phyloP scores from a whole-genome alignment of 2,113 vertebrate genomes.

The Gallinago jamesoni region DNA sequence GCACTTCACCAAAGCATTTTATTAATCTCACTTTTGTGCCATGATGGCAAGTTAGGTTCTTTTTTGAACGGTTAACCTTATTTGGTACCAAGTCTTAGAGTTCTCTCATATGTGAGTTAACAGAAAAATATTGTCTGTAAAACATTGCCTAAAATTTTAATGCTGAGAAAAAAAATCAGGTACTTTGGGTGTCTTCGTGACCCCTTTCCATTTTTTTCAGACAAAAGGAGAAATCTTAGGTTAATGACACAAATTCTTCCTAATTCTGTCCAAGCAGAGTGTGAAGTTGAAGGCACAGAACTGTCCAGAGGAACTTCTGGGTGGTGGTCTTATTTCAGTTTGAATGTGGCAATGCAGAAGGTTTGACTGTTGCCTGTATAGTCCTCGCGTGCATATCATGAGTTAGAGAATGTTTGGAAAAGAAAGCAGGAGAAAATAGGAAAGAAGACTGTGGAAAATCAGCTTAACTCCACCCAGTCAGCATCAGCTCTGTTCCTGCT shows the following conservation, averaged over 20 bases:
- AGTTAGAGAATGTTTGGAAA: neutral
- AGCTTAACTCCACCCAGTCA: neutral
- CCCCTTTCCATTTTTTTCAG: neutral
- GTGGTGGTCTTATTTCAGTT: neutral
- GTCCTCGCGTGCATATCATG: neutral
- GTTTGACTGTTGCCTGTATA: neutral
- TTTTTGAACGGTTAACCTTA: neutral
- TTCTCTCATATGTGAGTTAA: neutral
- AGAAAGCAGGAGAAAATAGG: neutral
- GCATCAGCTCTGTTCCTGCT: neutral
- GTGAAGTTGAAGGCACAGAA: neutral
- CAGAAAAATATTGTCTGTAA: neutral
- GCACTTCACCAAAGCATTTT: neutral
- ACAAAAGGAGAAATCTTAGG: neutral
- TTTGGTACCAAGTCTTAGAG: neutral
- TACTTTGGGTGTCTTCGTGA: neutral
- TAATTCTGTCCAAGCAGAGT: neutral
- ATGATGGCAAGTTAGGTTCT: neutral
- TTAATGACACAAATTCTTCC: neutral
- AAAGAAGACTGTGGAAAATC: neutral
- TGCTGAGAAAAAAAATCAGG: neutral
- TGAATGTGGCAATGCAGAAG: neutral
- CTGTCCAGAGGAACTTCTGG: neutral
- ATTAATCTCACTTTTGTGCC: neutral
- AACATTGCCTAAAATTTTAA: neutral